Conservation (phyloP, 2,113 vertebrate species). For the Podocnemis expansa region DNA sequence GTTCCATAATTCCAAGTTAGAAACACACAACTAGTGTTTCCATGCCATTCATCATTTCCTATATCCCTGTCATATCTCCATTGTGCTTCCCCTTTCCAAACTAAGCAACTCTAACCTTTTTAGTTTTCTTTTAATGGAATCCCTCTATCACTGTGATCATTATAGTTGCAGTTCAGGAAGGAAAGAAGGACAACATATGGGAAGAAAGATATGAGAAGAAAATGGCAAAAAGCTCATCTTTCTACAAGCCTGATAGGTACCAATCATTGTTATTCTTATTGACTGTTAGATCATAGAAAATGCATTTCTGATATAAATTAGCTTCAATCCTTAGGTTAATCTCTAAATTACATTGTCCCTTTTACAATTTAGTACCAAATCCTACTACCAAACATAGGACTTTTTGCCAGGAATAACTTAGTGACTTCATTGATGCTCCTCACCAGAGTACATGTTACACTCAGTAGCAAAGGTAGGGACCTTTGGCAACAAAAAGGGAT, state of each 20-base stretch:
- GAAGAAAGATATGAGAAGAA: not conserved
- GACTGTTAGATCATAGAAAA: not conserved
- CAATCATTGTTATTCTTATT: not conserved
- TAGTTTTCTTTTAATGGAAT: too few species aligned
- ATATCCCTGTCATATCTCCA: not conserved
- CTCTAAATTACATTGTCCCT: not conserved
- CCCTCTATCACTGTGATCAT: too few species aligned
- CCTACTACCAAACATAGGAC: not conserved
- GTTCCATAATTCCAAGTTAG: too few species aligned
- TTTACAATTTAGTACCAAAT: not conserved
- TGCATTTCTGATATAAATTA: not conserved
- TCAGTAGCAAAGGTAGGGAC: not conserved
- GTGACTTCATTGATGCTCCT: not conserved
- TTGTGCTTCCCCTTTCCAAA: not conserved
- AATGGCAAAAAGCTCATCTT: not conserved
- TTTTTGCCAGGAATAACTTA: not conserved
- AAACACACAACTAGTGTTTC: too few species aligned
- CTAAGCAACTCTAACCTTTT: too few species aligned
- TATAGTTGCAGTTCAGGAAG: too few species aligned
- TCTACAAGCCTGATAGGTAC: not conserved
- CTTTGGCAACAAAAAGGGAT: not conserved
- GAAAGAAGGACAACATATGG: not conserved
- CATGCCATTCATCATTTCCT: too few species aligned
- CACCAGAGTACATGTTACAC: rapidly evolving
- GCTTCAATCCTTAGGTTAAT: not conserved